phyloP scores from a whole-genome alignment of 2,797 vertebrate genomes.

The Vipera latastei region DNA sequence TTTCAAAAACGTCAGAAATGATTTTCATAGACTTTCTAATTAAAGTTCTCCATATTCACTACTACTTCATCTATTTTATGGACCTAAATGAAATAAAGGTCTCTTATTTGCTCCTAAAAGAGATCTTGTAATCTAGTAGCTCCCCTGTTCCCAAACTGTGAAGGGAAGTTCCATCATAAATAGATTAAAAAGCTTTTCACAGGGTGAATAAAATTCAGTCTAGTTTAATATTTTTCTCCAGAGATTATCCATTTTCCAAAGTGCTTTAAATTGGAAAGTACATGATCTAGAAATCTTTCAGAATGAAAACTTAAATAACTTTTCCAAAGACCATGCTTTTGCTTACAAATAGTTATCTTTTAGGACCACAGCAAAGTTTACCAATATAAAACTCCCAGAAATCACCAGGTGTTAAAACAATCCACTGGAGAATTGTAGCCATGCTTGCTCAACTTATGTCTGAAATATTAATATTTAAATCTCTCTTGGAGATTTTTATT shows the following conservation, averaged over 20 bases:
- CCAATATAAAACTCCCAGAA: neutral
- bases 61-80: neutral
- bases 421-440: neutral
- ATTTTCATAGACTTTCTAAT: neutral
- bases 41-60: neutral
- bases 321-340: neutral
- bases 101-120: neutral
- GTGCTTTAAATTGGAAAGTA: neutral
- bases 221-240: neutral
- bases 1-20: neutral
- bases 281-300: neutral
- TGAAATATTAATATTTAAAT: neutral
- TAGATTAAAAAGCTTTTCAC: neutral
- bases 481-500: conserved; percentile 65
- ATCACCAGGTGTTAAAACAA: neutral
- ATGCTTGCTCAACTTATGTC: neutral
- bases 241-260: neutral
- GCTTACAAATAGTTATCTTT: neutral
- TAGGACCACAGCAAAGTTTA: neutral
- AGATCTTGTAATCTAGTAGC: neutral
- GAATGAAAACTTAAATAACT: neutral
- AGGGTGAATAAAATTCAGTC: neutral
- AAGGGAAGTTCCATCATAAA: neutral
- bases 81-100: neutral
- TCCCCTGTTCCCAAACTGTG: neutral